Percentiles rank a stretch among this genome's conserved stretches.
Evolutionary conservation across 2,888 invertebrate genomes (phyloP).

Genomic region (Willowsia nigromaculata): DNA sequence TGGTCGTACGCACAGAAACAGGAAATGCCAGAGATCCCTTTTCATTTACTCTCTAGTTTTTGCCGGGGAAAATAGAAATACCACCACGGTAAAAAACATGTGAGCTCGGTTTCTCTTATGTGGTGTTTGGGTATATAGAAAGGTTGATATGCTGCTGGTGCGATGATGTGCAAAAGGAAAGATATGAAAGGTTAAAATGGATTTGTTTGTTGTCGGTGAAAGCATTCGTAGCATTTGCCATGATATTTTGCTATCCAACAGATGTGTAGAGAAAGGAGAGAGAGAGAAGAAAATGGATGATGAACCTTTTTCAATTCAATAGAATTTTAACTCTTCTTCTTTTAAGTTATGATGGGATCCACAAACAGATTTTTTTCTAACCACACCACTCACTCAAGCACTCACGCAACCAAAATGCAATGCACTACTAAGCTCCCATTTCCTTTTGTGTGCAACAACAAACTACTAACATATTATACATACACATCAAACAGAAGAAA

Average conservation of each 20-base stretch:
- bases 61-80: not conserved
- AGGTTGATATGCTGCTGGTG: not conserved
- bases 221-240: no score
- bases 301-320: slow-evolving; percentile 44
- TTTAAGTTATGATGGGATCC: slow-evolving; percentile 45
- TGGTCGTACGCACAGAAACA: slow-evolving; percentile 39
- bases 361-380: slow-evolving; percentile 50
- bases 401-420: not conserved
- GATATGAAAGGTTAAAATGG: slow-evolving; percentile 29
- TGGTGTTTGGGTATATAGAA: no score
- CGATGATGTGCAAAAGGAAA: not conserved
- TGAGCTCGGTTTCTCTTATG: not conserved
- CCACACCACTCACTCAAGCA: not conserved
- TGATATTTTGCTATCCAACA: not conserved
- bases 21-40: slow-evolving; percentile 51
- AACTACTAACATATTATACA: not conserved
- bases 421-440: not conserved
- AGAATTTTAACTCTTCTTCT: slow-evolving; percentile 51
- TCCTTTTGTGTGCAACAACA: not conserved
- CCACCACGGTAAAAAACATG: not conserved
- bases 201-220: slow-evolving; percentile 22
- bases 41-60: slow-evolving; percentile 23
- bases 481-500: not conserved
- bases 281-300: slow-evolving; percentile 13
- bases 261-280: not conserved